Evolutionary conservation across 30 jellyfish, hydroid and myxozoan species (phyloP).

Genomic region (Pseudorhiza aurosa): DNA sequence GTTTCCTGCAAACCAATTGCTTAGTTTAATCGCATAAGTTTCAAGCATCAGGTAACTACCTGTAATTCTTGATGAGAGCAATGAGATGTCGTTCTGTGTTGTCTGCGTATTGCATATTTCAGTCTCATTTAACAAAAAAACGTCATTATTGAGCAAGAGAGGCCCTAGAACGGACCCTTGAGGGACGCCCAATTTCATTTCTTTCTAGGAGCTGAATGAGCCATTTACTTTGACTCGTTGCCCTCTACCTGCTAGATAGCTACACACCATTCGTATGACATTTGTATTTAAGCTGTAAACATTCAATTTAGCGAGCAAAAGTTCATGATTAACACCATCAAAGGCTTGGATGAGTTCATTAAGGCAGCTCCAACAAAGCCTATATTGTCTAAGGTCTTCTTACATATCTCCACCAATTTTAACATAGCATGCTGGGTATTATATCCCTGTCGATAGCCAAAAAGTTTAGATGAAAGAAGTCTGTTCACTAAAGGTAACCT

Average conservation of each 20-base stretch:
- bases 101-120: constrained; percentile 19
- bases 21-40: constrained; percentile 15
- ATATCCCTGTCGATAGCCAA: constrained; percentile 46
- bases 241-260: constrained; percentile 65
- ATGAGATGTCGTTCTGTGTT: too few relatives aligned
- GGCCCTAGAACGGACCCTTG: constrained; percentile 15
- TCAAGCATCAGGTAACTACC: constrained; percentile 45
- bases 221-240: constrained; percentile 43
- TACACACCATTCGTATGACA: constrained; percentile 46
- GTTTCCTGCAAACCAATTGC: constrained; percentile 40
- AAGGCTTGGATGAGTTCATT: constrained; percentile 8
- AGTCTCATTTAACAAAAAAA: constrained; percentile 18
- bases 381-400: constrained; percentile 35
- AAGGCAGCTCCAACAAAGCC: constrained; percentile 45
- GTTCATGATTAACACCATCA: constrained; percentile 24
- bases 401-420: constrained; percentile 30
- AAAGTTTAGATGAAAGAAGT: constrained; percentile 19
- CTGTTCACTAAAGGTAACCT: constrained; percentile 24
- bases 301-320: constrained; percentile 18
- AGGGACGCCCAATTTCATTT: neutral
- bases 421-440: constrained; percentile 44
- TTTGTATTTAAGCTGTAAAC: constrained; percentile 38
- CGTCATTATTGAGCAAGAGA: neutral
- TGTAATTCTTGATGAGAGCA: constrained; percentile 14
- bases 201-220: neutral